Conservation (phyloP, 2,113 vertebrate genomes). For the Danionella cerebrum region DNA sequence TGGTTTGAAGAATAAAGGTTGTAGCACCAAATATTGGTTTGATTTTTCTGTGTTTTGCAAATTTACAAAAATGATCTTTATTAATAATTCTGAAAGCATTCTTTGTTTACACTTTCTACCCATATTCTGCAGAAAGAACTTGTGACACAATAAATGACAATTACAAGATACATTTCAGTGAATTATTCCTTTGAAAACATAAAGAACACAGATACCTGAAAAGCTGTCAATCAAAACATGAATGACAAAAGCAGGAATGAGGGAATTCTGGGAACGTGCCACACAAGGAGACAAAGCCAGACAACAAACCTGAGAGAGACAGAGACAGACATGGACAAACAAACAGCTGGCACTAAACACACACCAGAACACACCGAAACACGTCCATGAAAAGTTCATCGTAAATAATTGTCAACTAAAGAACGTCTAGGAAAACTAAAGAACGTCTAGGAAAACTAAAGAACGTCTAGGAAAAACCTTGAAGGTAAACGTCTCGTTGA, state of each 20-base stretch:
- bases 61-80: too few relatives aligned
- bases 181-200: neutral
- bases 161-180: neutral
- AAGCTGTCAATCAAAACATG: slow-evolving; percentile 18
- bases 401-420: too few relatives aligned
- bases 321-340: slow-evolving; percentile 8
- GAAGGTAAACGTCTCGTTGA: slow-evolving; percentile 82
- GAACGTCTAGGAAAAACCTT: slow-evolving; percentile 60
- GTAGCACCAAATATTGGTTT: too few relatives aligned
- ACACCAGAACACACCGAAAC: neutral
- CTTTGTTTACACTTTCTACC: too few relatives aligned
- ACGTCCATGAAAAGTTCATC: too few relatives aligned
- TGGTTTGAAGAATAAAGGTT: too few relatives aligned
- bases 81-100: too few relatives aligned
- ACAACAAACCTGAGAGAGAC: slow-evolving; percentile 29
- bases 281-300: slow-evolving; percentile 23
- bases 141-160: neutral
- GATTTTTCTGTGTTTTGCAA: too few relatives aligned
- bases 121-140: too few relatives aligned
- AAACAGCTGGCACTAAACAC: slow-evolving; percentile 1
- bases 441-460: too few relatives aligned
- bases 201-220: slow-evolving; percentile 24
- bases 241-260: slow-evolving; percentile 28
- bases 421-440: too few relatives aligned
- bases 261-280: slow-evolving; percentile 13